A percentile compares a stretch with the other conserved stretches of the same genome.
These are phyloP conservation scores for Lasiommata megera DNA, from an alignment of 2,888 invertebrate genomes.

Conservation along the genomic window DNA sequence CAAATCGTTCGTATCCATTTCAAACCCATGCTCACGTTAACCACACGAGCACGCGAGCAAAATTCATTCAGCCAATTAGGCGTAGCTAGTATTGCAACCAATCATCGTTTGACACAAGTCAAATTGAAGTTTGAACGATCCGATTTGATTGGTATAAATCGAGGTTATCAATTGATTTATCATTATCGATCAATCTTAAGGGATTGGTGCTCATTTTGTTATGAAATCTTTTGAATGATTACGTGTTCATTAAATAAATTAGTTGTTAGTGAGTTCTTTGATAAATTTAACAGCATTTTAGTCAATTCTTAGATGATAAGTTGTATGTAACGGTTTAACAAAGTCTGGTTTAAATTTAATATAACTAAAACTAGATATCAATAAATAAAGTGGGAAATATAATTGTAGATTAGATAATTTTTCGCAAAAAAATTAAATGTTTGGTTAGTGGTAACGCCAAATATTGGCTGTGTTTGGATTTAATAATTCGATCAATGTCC, in stretches of 20 bases:
- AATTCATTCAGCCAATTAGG: slow-evolving; percentile 76
- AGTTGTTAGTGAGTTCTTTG: not conserved
- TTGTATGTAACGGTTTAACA: not conserved
- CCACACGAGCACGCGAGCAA: slow-evolving; percentile 58
- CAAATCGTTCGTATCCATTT: slow-evolving; percentile 23
- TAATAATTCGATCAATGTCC: too few species aligned
- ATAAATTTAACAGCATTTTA: not conserved
- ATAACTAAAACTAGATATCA: too few species aligned
- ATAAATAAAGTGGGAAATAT: too few species aligned
- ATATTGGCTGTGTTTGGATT: too few species aligned
- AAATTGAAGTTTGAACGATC: slow-evolving; percentile 71
- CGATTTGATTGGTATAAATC: slow-evolving; percentile 73
- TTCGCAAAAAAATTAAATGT: too few species aligned
- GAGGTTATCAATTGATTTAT: slow-evolving; percentile 75
- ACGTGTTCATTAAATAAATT: slow-evolving; percentile 7
- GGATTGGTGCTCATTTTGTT: slow-evolving; percentile 2
- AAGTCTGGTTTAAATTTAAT: too few species aligned
- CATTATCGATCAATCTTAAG: slow-evolving; percentile 37
- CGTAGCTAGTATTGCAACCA: slow-evolving; percentile 72
- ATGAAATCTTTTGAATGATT: slow-evolving; percentile 4
- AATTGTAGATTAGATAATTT: too few species aligned
- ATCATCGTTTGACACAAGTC: slow-evolving; percentile 78
- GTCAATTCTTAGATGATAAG: not conserved
- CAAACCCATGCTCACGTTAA: slow-evolving; percentile 35
- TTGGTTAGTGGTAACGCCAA: too few species aligned